phyloP scores from a whole-genome alignment of 1,140 invertebrate species.

The Ceratosolen fusciceps region DNA sequence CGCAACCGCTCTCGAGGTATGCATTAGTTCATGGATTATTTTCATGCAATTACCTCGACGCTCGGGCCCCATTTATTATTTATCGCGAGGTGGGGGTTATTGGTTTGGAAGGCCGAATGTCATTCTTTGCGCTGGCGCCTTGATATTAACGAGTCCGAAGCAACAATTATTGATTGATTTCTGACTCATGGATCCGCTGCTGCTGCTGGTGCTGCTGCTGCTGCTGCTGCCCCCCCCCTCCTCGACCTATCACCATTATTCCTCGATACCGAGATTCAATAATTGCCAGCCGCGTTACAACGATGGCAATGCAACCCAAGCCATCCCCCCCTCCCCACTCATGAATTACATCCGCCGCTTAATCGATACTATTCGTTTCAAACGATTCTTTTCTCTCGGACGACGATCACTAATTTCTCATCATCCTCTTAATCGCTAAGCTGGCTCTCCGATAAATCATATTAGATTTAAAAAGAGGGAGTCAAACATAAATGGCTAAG shows the following conservation, averaged over 20 bases:
- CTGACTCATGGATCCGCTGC: background rate
- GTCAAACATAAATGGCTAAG: no score
- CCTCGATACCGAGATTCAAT: background rate
- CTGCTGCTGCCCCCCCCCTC: no score
- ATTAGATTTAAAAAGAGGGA: no score
- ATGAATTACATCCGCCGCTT: background rate
- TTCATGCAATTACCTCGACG: background rate
- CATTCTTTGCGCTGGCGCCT: background rate
- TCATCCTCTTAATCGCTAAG: no score
- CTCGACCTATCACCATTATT: background rate
- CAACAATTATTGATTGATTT: slow-evolving; percentile 6
- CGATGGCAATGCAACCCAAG: no score
- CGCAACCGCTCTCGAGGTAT: background rate
- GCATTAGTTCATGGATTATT: background rate
- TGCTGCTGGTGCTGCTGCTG: no score
- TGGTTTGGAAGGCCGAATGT: background rate
- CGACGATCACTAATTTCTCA: no score
- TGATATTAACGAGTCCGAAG: background rate
- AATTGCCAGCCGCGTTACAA: background rate
- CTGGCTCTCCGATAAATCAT: no score
- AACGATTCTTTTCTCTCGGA: no score
- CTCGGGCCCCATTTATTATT: background rate
- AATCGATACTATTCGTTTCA: background rate
- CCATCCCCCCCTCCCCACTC: background rate
- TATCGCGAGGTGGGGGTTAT: no score